Evolutionary conservation across 2,888 invertebrate genomes (phyloP).

Genomic region (Neelides folsomi): DNA sequence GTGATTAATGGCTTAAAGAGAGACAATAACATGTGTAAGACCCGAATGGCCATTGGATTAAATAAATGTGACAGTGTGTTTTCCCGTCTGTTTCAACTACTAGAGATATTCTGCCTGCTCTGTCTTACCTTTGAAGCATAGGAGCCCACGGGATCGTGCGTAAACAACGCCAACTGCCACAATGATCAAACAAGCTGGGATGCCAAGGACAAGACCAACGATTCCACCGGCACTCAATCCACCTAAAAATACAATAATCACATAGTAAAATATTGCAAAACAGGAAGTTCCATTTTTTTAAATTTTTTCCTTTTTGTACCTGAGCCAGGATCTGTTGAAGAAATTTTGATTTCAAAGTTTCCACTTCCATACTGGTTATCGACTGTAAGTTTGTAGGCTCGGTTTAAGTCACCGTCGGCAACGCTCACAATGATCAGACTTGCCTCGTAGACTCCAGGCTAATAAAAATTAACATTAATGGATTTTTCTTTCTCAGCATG

Average conservation of each 20-base stretch:
- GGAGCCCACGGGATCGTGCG: constrained; percentile 32
- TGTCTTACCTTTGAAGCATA: constrained; percentile 33
- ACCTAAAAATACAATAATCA: constrained; percentile 10
- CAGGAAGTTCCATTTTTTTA: too few species aligned
- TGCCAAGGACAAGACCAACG: constrained; percentile 31
- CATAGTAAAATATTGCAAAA: too few species aligned
- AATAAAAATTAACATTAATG: neutral
- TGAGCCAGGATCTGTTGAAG: constrained; percentile 21
- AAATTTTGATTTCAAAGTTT: constrained; percentile 18
- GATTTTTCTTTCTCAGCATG: neutral
- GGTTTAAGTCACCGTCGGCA: constrained; percentile 26
- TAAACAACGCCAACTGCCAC: constrained; percentile 32
- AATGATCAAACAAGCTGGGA: constrained; percentile 29
- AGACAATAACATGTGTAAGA: too few species aligned
- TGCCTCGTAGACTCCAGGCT: constrained; percentile 18
- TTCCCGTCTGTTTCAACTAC: too few species aligned
- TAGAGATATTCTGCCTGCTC: too few species aligned
- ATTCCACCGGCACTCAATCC: constrained; percentile 31
- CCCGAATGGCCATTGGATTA: too few species aligned
- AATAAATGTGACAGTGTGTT: too few species aligned
- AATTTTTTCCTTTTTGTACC: constrained; percentile 23
- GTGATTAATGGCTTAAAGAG: too few species aligned
- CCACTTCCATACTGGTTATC: constrained; percentile 19
- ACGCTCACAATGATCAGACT: constrained; percentile 21
- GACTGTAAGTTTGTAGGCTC: constrained; percentile 17